Evolutionary conservation across 2,113 vertebrate species (phyloP), one percentile per base, ranked within the genome.

Genomic region (Chaenogobius annularis): DNA sequence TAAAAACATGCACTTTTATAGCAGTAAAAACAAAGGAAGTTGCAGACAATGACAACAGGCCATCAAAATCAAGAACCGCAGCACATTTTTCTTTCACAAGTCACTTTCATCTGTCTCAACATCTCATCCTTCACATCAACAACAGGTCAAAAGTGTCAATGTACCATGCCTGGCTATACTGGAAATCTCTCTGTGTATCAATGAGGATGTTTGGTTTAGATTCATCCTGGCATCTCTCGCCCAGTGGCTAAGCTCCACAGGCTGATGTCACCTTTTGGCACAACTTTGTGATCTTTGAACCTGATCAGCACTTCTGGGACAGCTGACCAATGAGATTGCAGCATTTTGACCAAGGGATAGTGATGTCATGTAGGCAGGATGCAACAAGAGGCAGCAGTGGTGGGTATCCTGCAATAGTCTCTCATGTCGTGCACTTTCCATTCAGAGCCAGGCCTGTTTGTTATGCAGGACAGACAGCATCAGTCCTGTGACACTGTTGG

Each of bases 241-340:
- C 66, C 77, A 81, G 78, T 89, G 89, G 81, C 86, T 88, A 79
- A 83, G 78, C 82, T 86, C 83, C 76, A 83, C 79, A 73, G 13
- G 67, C 87, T 91, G 90, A 92, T 90, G 91, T 93, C 91, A 91
- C 83, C 87, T 80, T 74, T 88, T 89, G 88, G 87, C 85, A 86
- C 77, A 43, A 89, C 85, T 86, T 76, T 87, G 88, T 86, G 87
- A 90, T 91, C 87, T 90, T 87, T 89, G 77, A 81, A 88, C 82
- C 68, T 73, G 77, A 90, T 93, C 93, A 92, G 88, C 90, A 88
- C 63, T 88, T 92, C 75, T 66, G 52, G 58, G 4, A 1, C 9
- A 9, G 66, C 67, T 64, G 46, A 58, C 91, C 90, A 88, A 88
- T 88, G 56, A 23, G 72, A 77, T 80, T 0, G 5, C 47, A 15